These are phyloP conservation scores for Panopea generosa DNA, from an alignment of 2,888 invertebrate species.

Conservation along the genomic window DNA sequence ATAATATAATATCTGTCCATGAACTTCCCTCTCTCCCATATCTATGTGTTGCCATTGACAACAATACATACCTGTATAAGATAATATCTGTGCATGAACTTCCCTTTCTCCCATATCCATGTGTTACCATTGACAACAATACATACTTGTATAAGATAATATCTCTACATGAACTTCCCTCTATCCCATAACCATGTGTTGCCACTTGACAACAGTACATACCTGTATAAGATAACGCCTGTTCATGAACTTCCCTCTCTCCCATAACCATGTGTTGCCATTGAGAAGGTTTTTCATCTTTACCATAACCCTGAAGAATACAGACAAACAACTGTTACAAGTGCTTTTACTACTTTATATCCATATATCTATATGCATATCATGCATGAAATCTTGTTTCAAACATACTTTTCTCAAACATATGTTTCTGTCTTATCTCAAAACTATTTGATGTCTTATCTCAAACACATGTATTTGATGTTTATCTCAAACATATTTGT, in stretches of 20 bases:
- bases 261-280: conserved; percentile 85
- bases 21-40: conserved; percentile 85
- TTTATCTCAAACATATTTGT: too few relatives aligned
- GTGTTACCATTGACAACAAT: too few relatives aligned
- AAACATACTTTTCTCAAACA: too few relatives aligned
- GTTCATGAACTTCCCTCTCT: conserved; percentile 85
- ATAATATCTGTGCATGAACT: conserved; percentile 85
- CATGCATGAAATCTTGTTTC: too few relatives aligned
- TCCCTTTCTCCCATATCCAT: conserved; percentile 85
- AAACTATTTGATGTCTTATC: too few relatives aligned
- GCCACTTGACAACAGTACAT: conserved; percentile 68
- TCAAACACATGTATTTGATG: too few relatives aligned
- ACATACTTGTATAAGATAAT: conserved; percentile 84
- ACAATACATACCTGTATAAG: conserved; percentile 84
- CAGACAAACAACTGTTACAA: too few relatives aligned
- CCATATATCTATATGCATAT: too few relatives aligned
- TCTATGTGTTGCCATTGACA: conserved; percentile 69
- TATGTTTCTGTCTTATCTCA: too few relatives aligned
- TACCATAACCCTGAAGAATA: conserved; percentile 85
- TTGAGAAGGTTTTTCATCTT: conserved; percentile 85
- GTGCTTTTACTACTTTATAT: too few relatives aligned
- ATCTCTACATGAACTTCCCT: conserved; percentile 85
- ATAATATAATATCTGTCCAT: conserved; percentile 85
- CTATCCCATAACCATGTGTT: conserved; percentile 85
- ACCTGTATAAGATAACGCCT: conserved; percentile 85